Evolutionary conservation across 1,140 invertebrate species (phyloP).

Genomic region (Trichogramma pretiosum): DNA sequence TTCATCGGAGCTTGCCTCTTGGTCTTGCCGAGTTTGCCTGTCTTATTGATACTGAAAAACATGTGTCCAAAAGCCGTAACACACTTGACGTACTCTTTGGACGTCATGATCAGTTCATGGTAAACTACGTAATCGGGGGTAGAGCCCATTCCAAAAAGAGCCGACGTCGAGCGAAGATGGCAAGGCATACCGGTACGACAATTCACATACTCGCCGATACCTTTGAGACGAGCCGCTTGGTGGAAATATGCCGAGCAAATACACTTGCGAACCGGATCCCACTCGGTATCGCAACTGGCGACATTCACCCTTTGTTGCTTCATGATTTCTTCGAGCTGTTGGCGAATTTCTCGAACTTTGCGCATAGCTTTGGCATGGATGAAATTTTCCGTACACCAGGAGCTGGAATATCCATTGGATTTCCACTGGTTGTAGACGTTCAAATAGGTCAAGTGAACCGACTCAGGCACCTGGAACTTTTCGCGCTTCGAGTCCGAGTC

Average conservation of each 20-base stretch:
- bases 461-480: constrained; percentile 99
- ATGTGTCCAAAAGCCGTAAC: constrained; percentile 97
- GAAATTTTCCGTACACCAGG: constrained; percentile 97
- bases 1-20: constrained; percentile 82
- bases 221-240: constrained; percentile 87
- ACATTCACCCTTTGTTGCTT: constrained; percentile 90
- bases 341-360: constrained; percentile 93
- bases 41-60: constrained; percentile 95
- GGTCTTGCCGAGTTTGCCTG: constrained; percentile 67
- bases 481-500: constrained; percentile 93
- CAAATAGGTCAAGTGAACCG: constrained; percentile 93
- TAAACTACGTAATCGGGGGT: constrained; percentile 98
- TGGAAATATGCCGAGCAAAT: constrained; percentile 99
- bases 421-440: constrained; percentile 99
- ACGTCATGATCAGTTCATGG: constrained; percentile 94
- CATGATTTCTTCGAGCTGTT: constrained; percentile 96
- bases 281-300: constrained; percentile 89
- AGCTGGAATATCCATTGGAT: constrained; percentile 83
- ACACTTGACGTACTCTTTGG: constrained; percentile 99
- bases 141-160: constrained; percentile 96
- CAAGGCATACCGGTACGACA: constrained; percentile 97
- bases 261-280: constrained; percentile 96
- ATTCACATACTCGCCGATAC: constrained; percentile 98
- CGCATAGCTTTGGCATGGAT: constrained; percentile 97
- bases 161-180: constrained; percentile 96